Base-by-base conservation (phyloP, 2,888 invertebrate genomes). In the Frankliniella intonsa region DNA sequence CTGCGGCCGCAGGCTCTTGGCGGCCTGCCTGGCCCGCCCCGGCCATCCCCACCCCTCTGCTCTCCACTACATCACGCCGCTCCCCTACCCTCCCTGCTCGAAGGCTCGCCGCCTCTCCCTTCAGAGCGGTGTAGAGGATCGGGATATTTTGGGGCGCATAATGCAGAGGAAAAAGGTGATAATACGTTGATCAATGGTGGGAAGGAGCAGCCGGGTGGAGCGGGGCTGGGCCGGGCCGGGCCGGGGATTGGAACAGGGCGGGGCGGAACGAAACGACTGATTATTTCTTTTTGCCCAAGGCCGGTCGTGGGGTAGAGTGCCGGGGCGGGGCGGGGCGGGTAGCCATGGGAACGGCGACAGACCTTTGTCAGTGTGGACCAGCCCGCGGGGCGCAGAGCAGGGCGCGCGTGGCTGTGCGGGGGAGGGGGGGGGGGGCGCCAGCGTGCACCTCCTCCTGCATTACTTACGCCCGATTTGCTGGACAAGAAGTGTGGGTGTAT, bases 161-260 rank as follows among this genome's bases (percentile, higher is more conserved):
- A 76, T 76, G 69, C 69, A 8, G 62, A 62, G 62, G 55, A 62
- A 17, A 76, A 76, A 22, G 25, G 69, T 22, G 69, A 22, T 76
- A 76, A 76, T 76, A 25, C 69, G 69, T 76, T 76, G 69, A 76
- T 76, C 69, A 76, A 76, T 76, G 69, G 69, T 76, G 69, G 69
- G 69, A 25, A 76, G 25, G 69, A 22, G 25, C 22, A 76, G 22
- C 25, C 25, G 9, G 25, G 22, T 19, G 22, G 11, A 69, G 55
- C 55, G 14, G 55, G 55, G 55, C 55, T 55, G 10, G 14, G 55
- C 17, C 14, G 55, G 3, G 2, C 12, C 14, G 55, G 55, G 55
- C 55, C 17, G 55, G 19, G 17, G 17, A 55, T 55, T 11, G 22
- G 69, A 7, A 22, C 69, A 11, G 69, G 22, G 69, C 22, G 69